These are phyloP conservation scores for Peromyscus polionotus DNA, from an alignment of 2,113 vertebrate genomes.

Conservation along the genomic window DNA sequence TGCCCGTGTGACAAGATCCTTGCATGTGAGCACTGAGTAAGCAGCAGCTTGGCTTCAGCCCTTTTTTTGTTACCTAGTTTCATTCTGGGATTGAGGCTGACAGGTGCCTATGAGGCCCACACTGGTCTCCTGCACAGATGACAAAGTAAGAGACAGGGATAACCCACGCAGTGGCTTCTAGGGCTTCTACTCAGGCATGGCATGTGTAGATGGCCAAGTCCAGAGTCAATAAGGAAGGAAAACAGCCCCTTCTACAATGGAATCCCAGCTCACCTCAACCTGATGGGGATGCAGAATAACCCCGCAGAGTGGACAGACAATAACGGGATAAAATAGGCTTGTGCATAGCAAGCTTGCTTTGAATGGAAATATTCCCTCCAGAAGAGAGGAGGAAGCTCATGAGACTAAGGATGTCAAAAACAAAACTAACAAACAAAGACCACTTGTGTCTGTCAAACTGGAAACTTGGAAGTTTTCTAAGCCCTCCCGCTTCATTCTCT, in stretches of 20 bases:
- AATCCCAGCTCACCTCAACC: background rate
- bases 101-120: no score
- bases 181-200: background rate
- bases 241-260: background rate
- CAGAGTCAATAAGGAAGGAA: background rate
- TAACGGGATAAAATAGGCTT: background rate
- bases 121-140: background rate
- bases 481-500: background rate
- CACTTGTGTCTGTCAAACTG: background rate
- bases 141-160: background rate
- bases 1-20: no score
- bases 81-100: background rate
- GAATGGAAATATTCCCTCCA: background rate
- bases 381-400: background rate
- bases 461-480: background rate
- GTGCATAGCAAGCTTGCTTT: background rate
- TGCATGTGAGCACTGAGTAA: background rate
- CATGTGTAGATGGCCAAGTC: background rate
- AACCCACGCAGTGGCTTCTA: background rate
- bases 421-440: background rate
- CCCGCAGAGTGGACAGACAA: background rate
- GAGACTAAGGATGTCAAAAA: background rate
- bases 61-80: background rate
- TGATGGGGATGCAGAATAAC: background rate
- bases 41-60: background rate